Evolutionary conservation across 2,888 invertebrate genomes (phyloP), one percentile per base, ranked within the genome.

Genomic region (Drosophila subquinaria): DNA sequence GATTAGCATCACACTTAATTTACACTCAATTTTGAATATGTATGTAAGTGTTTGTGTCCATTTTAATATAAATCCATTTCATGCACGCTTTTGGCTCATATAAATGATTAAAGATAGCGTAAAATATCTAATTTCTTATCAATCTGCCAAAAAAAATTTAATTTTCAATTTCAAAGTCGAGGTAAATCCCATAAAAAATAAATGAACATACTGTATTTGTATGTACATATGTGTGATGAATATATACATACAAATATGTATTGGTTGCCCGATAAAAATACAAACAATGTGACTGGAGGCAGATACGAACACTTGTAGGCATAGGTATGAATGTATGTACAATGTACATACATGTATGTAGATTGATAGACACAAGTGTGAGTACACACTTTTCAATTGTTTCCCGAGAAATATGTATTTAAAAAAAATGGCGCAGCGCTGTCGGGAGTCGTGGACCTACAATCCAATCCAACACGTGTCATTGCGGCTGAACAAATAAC

Each of bases 111-210:
- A 36, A 53, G 61, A 67, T 43, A 45, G 6, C n/a, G 50, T 60
- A 38, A 66, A 48, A 45, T 43, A 52, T 36, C 13, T 47, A 62
- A 23, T 40, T 43, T 45, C 69, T 74, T 83, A 83, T 87, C 76
- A 61, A 51, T 50, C 38, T 56, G 73, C 53, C 51, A 64, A 69
- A 77, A 76, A 64, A 69, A 77, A 76, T 15, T 15, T 52, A n/a
- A 40, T 40, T 76, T 73, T 72, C 47, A 67, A 79, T 82, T 77
- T 88, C 73, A 88, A 80, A 86, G 83, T 81, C 78, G 81, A 88
- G 76, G 78, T 66, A 68, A 85, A 47, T 50, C 38, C 20, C 55
- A 69, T 23, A 51, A 38, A 47, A 56, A 47, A 8, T 8, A 13
- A 13, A 27, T 45, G 13, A 3, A 27, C 8, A 3, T 23, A 23